Evolutionary conservation across 2,888 invertebrate genomes (phyloP).

Genomic region (Psococerastis gibbosa): DNA sequence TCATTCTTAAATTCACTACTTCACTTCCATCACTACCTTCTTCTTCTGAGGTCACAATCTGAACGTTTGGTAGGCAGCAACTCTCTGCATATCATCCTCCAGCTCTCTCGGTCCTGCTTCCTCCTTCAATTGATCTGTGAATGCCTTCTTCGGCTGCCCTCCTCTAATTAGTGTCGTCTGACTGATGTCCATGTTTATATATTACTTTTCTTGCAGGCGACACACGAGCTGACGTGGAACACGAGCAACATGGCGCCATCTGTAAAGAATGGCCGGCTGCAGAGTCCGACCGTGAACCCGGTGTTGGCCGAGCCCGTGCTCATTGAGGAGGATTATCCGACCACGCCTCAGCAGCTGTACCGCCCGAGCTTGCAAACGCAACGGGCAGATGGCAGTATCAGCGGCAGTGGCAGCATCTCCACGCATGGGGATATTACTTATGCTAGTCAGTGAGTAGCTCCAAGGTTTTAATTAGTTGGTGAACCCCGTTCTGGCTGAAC

Average conservation of each 20-base stretch:
- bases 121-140: too few relatives aligned
- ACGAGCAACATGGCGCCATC: constrained; percentile 26
- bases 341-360: constrained; percentile 17
- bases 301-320: constrained; percentile 38
- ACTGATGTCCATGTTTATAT: too few relatives aligned
- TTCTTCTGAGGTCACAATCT: too few relatives aligned
- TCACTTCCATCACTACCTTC: too few relatives aligned
- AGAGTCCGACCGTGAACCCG: constrained; percentile 36
- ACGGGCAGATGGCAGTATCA: constrained; percentile 25
- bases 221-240: constrained; percentile 35
- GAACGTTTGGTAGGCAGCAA: too few relatives aligned
- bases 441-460: constrained; percentile 38
- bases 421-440: constrained; percentile 37
- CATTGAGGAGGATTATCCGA: constrained; percentile 40
- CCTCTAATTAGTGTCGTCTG: too few relatives aligned
- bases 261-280: constrained; percentile 23
- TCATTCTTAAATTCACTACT: too few relatives aligned
- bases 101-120: too few relatives aligned
- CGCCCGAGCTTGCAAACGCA: constrained; percentile 13
- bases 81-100: too few relatives aligned
- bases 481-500: constrained; percentile 1
- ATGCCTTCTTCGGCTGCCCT: too few relatives aligned
- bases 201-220: constrained; percentile 26
- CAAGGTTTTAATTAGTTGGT: neutral
- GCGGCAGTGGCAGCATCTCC: constrained; percentile 25